Conservation (phyloP, 2,888 invertebrate genomes). For the Brenthis ino region DNA sequence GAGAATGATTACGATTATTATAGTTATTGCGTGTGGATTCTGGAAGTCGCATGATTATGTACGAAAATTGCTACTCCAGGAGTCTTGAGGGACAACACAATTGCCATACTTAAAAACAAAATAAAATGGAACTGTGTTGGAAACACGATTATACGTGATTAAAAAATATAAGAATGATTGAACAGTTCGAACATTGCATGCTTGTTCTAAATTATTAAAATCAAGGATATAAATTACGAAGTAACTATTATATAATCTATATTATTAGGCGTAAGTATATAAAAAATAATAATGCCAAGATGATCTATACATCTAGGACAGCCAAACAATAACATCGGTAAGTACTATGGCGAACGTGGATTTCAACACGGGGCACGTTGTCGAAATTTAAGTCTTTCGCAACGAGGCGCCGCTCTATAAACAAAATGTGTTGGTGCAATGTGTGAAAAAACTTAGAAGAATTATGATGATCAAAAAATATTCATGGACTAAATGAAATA, state of each 20-base stretch:
- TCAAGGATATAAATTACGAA: background rate
- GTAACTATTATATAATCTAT: background rate
- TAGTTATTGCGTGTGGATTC: background rate
- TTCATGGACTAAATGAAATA: background rate
- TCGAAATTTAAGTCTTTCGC: constrained; percentile 59
- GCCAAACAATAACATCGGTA: constrained; percentile 6
- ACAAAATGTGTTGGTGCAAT: constrained; percentile 46
- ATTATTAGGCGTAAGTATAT: background rate
- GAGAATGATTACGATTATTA: background rate
- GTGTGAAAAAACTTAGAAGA: background rate
- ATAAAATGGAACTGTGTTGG: background rate
- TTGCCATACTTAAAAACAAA: background rate
- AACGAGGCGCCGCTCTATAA: constrained; percentile 57
- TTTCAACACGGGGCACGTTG: constrained; percentile 53
- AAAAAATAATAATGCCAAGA: constrained; percentile 3
- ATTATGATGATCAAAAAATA: constrained; percentile 23
- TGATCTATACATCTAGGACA: constrained; percentile 11
- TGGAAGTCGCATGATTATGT: background rate
- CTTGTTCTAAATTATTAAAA: background rate
- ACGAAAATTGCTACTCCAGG: background rate
- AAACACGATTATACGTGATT: background rate
- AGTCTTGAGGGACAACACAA: background rate
- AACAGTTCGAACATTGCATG: too few relatives aligned
- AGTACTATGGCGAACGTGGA: constrained; percentile 48
- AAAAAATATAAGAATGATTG: background rate